Base-by-base conservation (phyloP, 2,113 vertebrate species). In the Platysteira castanea region DNA sequence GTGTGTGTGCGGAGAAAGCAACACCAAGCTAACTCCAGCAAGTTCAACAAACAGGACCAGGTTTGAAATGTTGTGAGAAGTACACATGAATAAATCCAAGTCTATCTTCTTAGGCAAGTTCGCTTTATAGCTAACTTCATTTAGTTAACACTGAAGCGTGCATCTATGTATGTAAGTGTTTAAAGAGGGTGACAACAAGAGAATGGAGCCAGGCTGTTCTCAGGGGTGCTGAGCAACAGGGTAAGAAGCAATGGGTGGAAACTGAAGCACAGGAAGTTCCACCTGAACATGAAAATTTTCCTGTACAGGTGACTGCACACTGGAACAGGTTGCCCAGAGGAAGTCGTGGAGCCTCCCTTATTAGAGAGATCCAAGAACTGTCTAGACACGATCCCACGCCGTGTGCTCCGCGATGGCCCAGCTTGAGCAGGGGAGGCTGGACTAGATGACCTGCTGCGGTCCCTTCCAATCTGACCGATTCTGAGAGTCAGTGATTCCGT, bases 51-150 rank as follows among this genome's bases (percentile, higher is more conserved):
- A 23, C 3, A 4, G 13, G 3, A 35, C 15, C 0, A 4, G 7
- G 11, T 17, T 11, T 64, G 61, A 63, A 23, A 31, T 0, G 3
- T 0, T 3, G 10, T 7, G 20, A 41, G 39, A 50, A 14, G 15
- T 2, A 33, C 9, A 1, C 14, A 14, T 6, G 1, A 11, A 6
- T 0, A 20, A 26, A 15, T 3, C 8, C 15, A 2, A 6, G 1
- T 31, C 44, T 28, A 17, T 16, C 22, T 37, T 12, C 47, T 41
- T 10, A 41, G 0, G 4, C 21, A 57, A 65, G 33, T 5, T 26
- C 44, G 14, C 2, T 8, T 33, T 35, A 27, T 1, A 26, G 19
- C 33, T 20, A 13, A 31, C 24, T 64, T 30, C 1, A 8, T 13
- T 54, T 13, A 15, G 11, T 26, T 23, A 33, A 13, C 7, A 6